phyloP scores from a whole-genome alignment of 2,888 invertebrate species.

The Strigamia crassipes region DNA sequence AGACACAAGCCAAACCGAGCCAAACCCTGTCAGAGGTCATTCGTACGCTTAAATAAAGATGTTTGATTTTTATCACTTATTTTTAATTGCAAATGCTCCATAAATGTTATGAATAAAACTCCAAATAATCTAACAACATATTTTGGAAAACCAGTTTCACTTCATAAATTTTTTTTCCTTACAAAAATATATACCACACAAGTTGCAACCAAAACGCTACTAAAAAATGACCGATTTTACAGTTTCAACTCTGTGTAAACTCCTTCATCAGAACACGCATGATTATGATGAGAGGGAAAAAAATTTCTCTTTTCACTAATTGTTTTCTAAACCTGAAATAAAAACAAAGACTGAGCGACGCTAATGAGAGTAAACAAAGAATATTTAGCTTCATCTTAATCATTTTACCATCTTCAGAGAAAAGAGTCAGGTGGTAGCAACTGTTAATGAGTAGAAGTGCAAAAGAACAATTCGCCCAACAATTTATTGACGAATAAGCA shows the following conservation, averaged over 20 bases:
- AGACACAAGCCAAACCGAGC: not conserved
- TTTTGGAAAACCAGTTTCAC: not conserved
- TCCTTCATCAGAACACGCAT: not conserved
- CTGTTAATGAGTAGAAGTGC: not conserved
- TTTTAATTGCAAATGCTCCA: not conserved
- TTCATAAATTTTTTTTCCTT: not conserved
- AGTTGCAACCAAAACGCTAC: too few relatives aligned
- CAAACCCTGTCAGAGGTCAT: slow-evolving; percentile 5
- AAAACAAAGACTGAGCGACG: slow-evolving; percentile 10
- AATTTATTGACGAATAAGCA: slow-evolving; percentile 16
- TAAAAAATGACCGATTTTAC: too few relatives aligned
- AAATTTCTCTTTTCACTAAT: not conserved
- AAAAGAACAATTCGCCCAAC: slow-evolving; percentile 18
- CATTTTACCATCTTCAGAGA: slow-evolving; percentile 2
- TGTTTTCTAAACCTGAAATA: slow-evolving; percentile 5
- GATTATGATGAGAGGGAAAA: not conserved
- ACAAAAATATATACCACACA: too few relatives aligned
- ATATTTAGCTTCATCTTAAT: slow-evolving; percentile 31
- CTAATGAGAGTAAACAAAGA: slow-evolving; percentile 32
- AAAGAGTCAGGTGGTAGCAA: slow-evolving; percentile 7
- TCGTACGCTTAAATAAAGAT: not conserved
- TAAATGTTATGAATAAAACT: too few relatives aligned
- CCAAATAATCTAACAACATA: not conserved
- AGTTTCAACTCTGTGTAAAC: too few relatives aligned
- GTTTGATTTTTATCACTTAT: not conserved